Conservation (phyloP, 2,797 vertebrate genomes). For the Parambassis ranga region DNA sequence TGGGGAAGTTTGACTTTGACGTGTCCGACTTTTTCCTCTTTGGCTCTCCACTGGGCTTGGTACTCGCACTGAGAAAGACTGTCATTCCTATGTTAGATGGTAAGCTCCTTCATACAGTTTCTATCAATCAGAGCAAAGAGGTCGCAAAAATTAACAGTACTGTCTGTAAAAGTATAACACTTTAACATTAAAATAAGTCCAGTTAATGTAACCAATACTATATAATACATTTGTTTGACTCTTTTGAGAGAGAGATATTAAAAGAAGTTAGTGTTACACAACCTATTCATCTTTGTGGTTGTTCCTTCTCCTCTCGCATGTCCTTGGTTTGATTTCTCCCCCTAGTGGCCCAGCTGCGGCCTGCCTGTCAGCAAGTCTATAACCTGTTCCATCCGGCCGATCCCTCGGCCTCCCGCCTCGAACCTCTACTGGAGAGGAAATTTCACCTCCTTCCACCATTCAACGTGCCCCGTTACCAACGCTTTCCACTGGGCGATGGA, state of each 20-base stretch:
- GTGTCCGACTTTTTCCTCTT: constrained; percentile 97
- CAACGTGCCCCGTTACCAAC: constrained; percentile 93
- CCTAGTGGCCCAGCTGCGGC: constrained; percentile 83
- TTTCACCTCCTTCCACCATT: constrained; percentile 95
- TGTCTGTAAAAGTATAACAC: too few species aligned
- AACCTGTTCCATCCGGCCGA: constrained; percentile 98
- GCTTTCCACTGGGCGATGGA: constrained; percentile 93
- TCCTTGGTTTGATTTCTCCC: constrained; percentile 49
- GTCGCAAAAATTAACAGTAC: too few species aligned
- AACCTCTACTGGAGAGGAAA: constrained; percentile 92
- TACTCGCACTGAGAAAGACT: constrained; percentile 94
- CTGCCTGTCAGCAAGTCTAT: constrained; percentile 97
- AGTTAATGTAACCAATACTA: not conserved
- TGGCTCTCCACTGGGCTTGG: constrained; percentile 94
- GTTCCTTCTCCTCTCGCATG: not conserved
- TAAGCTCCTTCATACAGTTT: constrained; percentile 59
- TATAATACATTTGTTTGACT: not conserved
- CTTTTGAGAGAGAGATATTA: not conserved
- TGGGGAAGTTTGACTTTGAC: constrained; percentile 96
- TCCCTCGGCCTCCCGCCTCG: constrained; percentile 95
- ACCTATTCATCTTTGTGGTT: not conserved
- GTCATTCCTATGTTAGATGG: constrained; percentile 93
- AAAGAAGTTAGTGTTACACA: not conserved
- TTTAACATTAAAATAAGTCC: not conserved
- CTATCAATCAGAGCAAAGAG: not conserved